These are phyloP conservation scores for Cavia aperea DNA, from an alignment of 2,113 vertebrate genomes.

Conservation along the genomic window DNA sequence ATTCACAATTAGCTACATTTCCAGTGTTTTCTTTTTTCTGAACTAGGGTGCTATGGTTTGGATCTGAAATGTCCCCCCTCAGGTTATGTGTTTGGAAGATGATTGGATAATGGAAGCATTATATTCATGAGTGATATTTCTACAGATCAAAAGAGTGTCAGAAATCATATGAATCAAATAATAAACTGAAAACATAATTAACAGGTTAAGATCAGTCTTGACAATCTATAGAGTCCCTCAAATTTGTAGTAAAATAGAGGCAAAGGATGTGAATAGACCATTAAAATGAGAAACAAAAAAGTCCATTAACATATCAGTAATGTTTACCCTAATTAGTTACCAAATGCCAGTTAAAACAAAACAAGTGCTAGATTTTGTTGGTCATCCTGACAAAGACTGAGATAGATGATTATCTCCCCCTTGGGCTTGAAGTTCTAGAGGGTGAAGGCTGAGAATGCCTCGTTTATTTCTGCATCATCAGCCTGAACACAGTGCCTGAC, in stretches of 20 bases:
- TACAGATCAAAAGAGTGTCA: not conserved
- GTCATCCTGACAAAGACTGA: not conserved
- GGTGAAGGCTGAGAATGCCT: not conserved
- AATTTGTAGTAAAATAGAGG: not conserved
- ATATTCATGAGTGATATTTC: not conserved
- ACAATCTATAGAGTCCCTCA: not conserved
- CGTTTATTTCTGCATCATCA: not conserved
- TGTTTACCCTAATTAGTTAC: not conserved
- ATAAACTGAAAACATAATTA: constrained; percentile 31
- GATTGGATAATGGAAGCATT: not conserved
- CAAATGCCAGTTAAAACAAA: constrained; percentile 17
- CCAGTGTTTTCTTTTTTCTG: not conserved
- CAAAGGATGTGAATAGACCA: not conserved
- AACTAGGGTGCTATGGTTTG: not conserved
- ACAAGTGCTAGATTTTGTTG: not conserved
- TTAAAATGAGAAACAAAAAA: constrained; percentile 13
- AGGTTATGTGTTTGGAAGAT: not conserved
- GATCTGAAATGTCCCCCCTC: not conserved
- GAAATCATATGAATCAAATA: constrained; percentile 31
- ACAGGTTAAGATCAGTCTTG: not conserved
- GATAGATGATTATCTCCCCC: not conserved
- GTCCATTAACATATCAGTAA: not conserved
- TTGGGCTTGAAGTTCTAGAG: not conserved
- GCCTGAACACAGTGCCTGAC: not conserved
- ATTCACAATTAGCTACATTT: not conserved